Base-by-base conservation (phyloP, 2,888 invertebrate genomes). In the Harpalus rufipes region DNA sequence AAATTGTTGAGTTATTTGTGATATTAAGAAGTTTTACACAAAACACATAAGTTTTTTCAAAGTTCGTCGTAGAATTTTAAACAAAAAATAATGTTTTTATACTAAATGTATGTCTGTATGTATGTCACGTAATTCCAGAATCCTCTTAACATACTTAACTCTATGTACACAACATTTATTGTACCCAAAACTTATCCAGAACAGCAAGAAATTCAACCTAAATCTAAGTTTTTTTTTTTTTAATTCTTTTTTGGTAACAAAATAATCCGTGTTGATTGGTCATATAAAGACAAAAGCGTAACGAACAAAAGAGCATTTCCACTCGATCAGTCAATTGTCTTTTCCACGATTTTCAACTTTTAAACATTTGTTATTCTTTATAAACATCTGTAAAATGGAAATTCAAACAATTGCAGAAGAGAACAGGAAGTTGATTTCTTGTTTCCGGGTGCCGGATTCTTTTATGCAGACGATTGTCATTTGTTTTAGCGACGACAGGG, bases 351-450 rank as follows among this genome's bases (percentile, higher is more conserved):
- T 51, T 51, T 51, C 44, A 51, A 51, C 44, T 51, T 51, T 51
- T 51, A 51, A 51, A 51, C 44, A 51, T 51, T 51, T 51, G 44
- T 51, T 51, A 51, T 51, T 51, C 44, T 51, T 51, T 51, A 51
- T 51, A 51, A 51, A 51, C 44, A 51, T 51, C 44, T 51, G 44
- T 51, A 51, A 51, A 51, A 51, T 51, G 44, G 44, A 51, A 51
- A 51, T 51, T 12, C 44, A 51, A 32, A 51, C 44, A 51, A 51
- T 51, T 51, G 44, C 44, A 12, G 12, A 12, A 12, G 12, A 51
- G 44, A 51, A 10, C 10, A 51, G 44, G 44, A 51, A 51, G 44
- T 51, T 51, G 44, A 51, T 51, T 51, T 51, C 10, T 51, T 10
- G 44, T 51, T 32, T 51, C 44, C 44, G 44, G 44, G 44, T 51